Evolutionary conservation across 2,888 invertebrate species (phyloP), one percentile per base, ranked within the genome.

Genomic region (Xestia rhomboidea): DNA sequence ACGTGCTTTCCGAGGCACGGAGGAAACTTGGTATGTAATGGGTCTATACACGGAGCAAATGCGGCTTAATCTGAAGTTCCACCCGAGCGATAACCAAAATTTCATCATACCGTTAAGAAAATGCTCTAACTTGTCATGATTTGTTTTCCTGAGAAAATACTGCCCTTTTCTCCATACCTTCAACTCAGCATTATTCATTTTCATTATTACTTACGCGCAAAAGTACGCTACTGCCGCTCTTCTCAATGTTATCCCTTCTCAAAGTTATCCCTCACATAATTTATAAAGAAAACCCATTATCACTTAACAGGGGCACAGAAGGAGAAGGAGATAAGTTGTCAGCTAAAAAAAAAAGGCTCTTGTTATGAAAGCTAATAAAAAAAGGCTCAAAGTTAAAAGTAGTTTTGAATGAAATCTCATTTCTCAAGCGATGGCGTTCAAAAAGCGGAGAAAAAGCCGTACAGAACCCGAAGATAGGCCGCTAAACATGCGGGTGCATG

Each of bases 391-490:
- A 89, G 79, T 88, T 86, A 63, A 79, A 86, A 86, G 81, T 88
- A 88, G 84, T 89, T 89, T 81, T 82, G 66, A 87, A 89, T 89
- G 68, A 83, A 89, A 89, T 84, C 82, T 86, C 80, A 82, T 83
- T 81, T 85, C 75, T 76, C 76, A 79, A 76, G 76, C 64, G 72
- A 63, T 27, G 69, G 54, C 70, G 73, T 77, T 72, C 49, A 75
- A 77, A 83, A 85, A 77, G 60, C 64, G 44, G n/a, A 54, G 27
- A 68, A 81, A 77, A 60, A 81, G 77, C 73, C 1, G 57, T 51
- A 79, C 70, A 68, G 64, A 81, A 82, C 69, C 71, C 67, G 38
- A 66, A 62, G 27, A 41, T 72, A 21, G 27, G 77, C 76, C 49
- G 7, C 24, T n/a, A 77, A 81, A 77, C 30, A 10, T 64, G 49